Conservation (phyloP, 2,797 vertebrate species). For the Mormyrus proboscirostris region DNA sequence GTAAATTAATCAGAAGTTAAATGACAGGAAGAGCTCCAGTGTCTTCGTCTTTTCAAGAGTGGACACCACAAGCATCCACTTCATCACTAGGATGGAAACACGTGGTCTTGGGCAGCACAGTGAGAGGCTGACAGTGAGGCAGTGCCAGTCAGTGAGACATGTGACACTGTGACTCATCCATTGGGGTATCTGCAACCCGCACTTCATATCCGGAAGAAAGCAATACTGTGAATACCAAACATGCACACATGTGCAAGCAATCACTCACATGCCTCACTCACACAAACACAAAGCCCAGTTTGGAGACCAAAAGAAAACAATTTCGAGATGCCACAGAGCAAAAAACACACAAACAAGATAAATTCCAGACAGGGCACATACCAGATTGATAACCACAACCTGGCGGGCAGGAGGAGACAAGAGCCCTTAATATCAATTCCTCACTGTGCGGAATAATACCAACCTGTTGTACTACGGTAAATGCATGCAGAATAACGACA, state of each 20-base stretch:
- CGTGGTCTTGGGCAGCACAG: not conserved
- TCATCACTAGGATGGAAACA: not conserved
- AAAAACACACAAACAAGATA: not conserved
- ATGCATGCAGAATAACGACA: not conserved
- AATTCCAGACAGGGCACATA: not conserved
- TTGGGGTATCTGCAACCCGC: not conserved
- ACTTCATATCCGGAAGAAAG: not conserved
- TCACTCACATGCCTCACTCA: not conserved
- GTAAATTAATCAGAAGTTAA: not conserved
- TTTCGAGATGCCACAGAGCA: not conserved
- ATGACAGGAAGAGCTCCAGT: not conserved
- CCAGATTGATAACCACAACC: not conserved
- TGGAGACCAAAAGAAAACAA: not conserved
- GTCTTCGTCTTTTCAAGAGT: no score
- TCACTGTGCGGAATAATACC: not conserved
- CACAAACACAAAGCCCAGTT: not conserved
- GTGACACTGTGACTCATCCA: not conserved
- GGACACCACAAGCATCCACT: not conserved
- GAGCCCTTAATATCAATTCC: not conserved
- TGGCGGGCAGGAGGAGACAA: not conserved
- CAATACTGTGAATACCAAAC: not conserved
- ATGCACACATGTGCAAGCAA: not conserved
- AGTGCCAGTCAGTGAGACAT: not conserved
- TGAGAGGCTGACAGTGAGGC: not conserved
- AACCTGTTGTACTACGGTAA: not conserved